phyloP scores from a whole-genome alignment of 2,797 vertebrate genomes.

The Arnoldichthys spilopterus region DNA sequence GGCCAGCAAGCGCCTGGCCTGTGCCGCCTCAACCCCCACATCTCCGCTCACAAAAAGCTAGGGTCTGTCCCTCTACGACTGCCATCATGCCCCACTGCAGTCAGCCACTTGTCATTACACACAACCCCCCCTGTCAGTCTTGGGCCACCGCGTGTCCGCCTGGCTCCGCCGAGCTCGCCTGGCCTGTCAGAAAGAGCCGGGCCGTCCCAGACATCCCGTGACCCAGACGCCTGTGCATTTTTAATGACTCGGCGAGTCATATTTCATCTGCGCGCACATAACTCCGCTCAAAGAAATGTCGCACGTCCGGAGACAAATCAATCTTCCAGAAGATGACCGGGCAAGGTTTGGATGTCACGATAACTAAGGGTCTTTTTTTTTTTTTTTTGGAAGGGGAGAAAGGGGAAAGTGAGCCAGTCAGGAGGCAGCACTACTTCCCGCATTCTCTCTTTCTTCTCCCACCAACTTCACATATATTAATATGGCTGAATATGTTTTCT shows the following conservation, averaged over 20 bases:
- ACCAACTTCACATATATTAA: constrained; percentile 59
- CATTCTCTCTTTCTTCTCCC: constrained; percentile 12
- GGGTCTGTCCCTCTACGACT: constrained; percentile 75
- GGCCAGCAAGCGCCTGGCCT: not conserved
- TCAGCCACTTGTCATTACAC: constrained; percentile 79
- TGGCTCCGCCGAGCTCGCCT: constrained; percentile 6
- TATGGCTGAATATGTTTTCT: constrained; percentile 57
- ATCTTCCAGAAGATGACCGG: constrained; percentile 32
- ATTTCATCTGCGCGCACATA: constrained; percentile 38
- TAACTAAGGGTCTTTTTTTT: too few species aligned
- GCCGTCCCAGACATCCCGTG: not conserved
- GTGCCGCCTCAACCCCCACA: constrained; percentile 60
- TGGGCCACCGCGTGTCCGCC: constrained; percentile 27
- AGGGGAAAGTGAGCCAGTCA: not conserved
- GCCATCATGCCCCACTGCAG: constrained; percentile 76
- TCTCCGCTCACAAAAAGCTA: constrained; percentile 65
- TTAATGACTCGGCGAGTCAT: constrained; percentile 25
- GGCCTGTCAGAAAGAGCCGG: constrained; percentile 12
- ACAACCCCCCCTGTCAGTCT: constrained; percentile 75
- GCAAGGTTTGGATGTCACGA: not conserved
- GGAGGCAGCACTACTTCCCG: constrained; percentile 24
- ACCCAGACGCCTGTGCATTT: constrained; percentile 26
- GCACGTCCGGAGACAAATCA: constrained; percentile 33
- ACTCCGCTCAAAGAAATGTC: constrained; percentile 32
- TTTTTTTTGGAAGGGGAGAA: not conserved